Conservation (phyloP, 2,797 vertebrate genomes). For the Decapterus maruadsi region DNA sequence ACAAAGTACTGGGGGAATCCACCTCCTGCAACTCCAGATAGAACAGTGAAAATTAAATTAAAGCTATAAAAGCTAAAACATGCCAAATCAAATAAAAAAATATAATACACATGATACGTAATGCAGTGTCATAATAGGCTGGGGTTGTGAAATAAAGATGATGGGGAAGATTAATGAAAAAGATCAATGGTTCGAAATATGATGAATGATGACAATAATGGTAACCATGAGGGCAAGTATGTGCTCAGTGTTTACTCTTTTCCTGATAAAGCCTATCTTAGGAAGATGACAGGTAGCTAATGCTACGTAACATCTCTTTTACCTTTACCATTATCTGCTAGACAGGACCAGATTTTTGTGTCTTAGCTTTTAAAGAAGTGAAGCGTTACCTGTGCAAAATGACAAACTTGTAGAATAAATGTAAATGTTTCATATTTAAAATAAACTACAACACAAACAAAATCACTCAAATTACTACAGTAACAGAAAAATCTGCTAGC, state of each 20-base stretch:
- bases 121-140: neutral
- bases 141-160: slow-evolving; percentile 14
- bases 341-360: neutral
- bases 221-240: neutral
- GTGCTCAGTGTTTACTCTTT: too few species aligned
- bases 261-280: neutral
- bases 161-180: neutral
- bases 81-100: neutral
- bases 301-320: neutral
- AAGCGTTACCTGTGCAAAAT: neutral
- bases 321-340: neutral
- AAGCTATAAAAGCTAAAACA: neutral
- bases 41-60: neutral
- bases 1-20: too few species aligned
- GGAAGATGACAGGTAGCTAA: neutral
- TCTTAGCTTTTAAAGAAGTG: neutral
- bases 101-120: neutral
- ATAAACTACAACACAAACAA: neutral
- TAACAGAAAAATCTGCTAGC: slow-evolving; percentile 1
- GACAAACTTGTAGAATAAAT: neutral
- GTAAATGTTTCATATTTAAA: slow-evolving; percentile 1
- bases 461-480: neutral
- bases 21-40: too few species aligned
- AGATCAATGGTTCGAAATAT: neutral
- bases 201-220: neutral